Conservation (phyloP, 2,113 vertebrate species). For the Rhinolophus sinicus region DNA sequence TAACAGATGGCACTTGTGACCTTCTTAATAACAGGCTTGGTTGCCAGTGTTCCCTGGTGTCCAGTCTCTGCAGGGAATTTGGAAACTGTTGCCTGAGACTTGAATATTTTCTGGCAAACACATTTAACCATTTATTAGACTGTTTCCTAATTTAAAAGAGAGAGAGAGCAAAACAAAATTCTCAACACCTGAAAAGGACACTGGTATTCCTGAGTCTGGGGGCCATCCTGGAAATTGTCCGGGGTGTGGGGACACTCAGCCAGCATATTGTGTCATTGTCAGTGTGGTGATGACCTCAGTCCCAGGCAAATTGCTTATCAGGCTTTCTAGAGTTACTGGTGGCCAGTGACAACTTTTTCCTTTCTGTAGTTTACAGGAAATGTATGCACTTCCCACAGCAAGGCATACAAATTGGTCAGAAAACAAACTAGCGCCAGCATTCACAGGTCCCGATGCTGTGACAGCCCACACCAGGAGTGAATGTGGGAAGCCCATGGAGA, state of each 20-base stretch:
- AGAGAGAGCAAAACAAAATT: background rate
- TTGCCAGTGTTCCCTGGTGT: slow-evolving; percentile 57
- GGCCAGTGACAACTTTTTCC: background rate
- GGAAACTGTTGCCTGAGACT: slow-evolving; percentile 55
- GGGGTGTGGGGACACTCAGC: background rate
- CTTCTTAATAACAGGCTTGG: slow-evolving; percentile 75
- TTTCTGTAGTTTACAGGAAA: background rate
- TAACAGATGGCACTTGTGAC: slow-evolving; percentile 78
- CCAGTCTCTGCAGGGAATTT: slow-evolving; percentile 37
- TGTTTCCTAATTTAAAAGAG: slow-evolving; percentile 24
- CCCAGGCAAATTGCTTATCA: background rate
- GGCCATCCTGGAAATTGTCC: background rate
- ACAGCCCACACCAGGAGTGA: background rate
- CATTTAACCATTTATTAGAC: slow-evolving; percentile 71
- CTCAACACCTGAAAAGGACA: background rate
- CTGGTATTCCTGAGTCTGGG: background rate
- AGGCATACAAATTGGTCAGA: background rate
- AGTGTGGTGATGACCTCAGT: background rate
- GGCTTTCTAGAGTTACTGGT: background rate
- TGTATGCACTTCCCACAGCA: background rate
- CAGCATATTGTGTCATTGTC: background rate
- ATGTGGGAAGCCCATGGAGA: rapidly evolving
- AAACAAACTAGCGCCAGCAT: background rate
- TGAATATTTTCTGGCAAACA: slow-evolving; percentile 64
- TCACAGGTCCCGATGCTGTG: background rate